Conservation (phyloP, 2,888 invertebrate species). For the Cosmia pyralina region DNA sequence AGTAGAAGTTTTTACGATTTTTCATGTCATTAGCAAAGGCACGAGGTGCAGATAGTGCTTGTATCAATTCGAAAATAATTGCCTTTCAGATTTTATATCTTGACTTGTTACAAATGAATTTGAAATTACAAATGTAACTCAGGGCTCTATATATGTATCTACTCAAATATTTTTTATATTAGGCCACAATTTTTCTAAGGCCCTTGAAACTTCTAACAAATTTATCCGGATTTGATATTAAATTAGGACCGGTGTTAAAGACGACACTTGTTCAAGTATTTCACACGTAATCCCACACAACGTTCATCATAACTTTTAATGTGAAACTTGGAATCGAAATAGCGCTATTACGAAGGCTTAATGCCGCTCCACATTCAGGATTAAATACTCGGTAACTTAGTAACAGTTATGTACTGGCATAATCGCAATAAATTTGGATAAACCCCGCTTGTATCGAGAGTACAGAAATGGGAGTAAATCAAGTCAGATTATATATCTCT, state of each 20-base stretch:
- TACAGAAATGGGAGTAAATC: constrained; percentile 71
- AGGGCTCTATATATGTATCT: neutral
- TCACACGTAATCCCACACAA: constrained; percentile 62
- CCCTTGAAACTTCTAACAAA: constrained; percentile 14
- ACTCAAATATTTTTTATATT: neutral
- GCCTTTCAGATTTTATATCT: constrained; percentile 23
- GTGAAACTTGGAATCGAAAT: constrained; percentile 65
- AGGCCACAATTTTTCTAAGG: neutral
- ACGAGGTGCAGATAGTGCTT: constrained; percentile 22
- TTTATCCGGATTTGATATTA: constrained; percentile 42
- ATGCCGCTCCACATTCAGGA: constrained; percentile 61
- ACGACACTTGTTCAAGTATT: constrained; percentile 53
- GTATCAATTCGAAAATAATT: constrained; percentile 31
- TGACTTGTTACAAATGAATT: constrained; percentile 38
- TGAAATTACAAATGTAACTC: constrained; percentile 17
- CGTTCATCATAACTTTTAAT: constrained; percentile 67
- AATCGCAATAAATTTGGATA: constrained; percentile 72
- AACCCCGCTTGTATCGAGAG: constrained; percentile 58
- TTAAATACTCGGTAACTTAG: constrained; percentile 62
- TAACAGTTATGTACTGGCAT: constrained; percentile 55
- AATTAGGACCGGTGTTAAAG: constrained; percentile 40
- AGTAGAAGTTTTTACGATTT: constrained; percentile 46
- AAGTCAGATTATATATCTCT: constrained; percentile 70
- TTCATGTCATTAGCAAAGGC: constrained; percentile 46
- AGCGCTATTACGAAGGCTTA: constrained; percentile 62